These are phyloP conservation scores for Scomber japonicus DNA, from an alignment of 2,113 vertebrate species.

Conservation along the genomic window DNA sequence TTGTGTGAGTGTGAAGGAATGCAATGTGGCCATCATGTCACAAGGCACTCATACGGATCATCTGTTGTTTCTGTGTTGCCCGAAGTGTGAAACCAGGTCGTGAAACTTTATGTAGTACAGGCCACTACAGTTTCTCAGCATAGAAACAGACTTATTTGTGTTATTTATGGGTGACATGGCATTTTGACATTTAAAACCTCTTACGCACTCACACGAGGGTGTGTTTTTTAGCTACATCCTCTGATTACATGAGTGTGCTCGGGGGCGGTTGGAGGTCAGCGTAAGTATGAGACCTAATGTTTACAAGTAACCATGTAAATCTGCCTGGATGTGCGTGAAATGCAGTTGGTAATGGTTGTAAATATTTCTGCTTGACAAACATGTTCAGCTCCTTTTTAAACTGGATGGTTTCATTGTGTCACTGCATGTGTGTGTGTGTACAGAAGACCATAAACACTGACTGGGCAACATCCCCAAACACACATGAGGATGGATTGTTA, in stretches of 20 bases:
- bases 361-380: constrained; percentile 77
- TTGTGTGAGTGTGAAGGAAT: constrained; percentile 20
- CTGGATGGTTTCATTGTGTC: constrained; percentile 21
- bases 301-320: constrained; percentile 52
- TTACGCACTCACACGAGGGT: not conserved
- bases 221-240: not conserved
- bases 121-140: constrained; percentile 1
- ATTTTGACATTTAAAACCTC: not conserved
- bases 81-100: constrained; percentile 47
- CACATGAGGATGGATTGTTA: not conserved
- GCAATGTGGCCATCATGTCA: constrained; percentile 44
- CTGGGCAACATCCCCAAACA: not conserved
- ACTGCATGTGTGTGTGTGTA: constrained; percentile 23
- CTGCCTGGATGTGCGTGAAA: constrained; percentile 56
- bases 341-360: constrained; percentile 65
- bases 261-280: constrained; percentile 41
- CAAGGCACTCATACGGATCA: constrained; percentile 42
- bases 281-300: constrained; percentile 36
- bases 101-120: constrained; percentile 40
- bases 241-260: constrained; percentile 13
- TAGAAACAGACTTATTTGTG: constrained; percentile 25
- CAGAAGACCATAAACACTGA: constrained; percentile 45
- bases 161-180: constrained; percentile 26
- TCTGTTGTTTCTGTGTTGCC: constrained; percentile 29
- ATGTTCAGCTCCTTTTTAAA: constrained; percentile 46